Evolutionary conservation across 2,888 invertebrate genomes (phyloP), one percentile per base, ranked within the genome.

Genomic region (Apamea crenata): DNA sequence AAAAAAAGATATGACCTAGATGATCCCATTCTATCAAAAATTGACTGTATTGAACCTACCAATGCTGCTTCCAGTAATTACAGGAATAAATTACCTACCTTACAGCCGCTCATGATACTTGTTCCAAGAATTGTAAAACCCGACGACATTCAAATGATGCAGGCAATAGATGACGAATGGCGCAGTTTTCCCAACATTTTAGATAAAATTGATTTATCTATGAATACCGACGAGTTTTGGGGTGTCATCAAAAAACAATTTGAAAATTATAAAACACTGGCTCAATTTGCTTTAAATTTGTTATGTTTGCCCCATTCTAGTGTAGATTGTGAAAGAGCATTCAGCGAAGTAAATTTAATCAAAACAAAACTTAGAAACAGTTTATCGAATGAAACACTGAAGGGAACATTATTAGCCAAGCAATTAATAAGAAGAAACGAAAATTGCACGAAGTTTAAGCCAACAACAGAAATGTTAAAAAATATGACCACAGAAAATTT

Each of bases 351-450:
- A 18, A 84, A 84, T 40, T 71, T 77, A 77, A 82, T 81, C 8
- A 83, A 85, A 81, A 81, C 83, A 75, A 85, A 85, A 80, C 73
- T 81, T 78, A 76, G 81, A 78, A 85, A 85, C 71, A 78, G 77
- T 77, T 81, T 83, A 75, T 75, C 74, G 0, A 81, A 75, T 81
- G 72, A 82, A 76, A 67, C 69, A 82, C 61, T 79, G 67, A 82
- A 72, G 29, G 72, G 71, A 73, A 66, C 50, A 66, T 65, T 73
- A 73, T 73, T 65, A 50, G 73, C 73, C 68, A 61, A 72, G 7
- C 61, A 72, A 61, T 72, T 61, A 61, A 61, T 72, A 61, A 59
- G 75, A 75, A 68, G 44, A 68, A 44, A 44, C 67, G 47, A 47
- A 68, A 74, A 74, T 74, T 75, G 59, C 47, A 71, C 56, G n/a